Evolutionary conservation across 2,113 vertebrate genomes (phyloP).

Genomic region (Equus quagga): DNA sequence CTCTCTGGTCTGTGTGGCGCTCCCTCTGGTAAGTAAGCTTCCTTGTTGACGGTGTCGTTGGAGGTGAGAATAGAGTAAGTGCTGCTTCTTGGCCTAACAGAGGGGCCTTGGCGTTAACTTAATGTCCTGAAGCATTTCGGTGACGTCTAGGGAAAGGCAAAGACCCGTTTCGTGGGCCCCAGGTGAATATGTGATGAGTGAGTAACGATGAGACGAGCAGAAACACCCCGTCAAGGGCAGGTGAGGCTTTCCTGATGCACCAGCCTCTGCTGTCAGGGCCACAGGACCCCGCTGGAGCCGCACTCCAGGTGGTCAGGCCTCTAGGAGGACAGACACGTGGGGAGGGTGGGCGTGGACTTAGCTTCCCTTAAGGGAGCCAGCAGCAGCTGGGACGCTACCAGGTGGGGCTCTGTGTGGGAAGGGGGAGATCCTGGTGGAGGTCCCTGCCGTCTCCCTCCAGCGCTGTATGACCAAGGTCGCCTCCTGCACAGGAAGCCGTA

Average conservation of each 20-base stretch:
- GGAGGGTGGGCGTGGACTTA: neutral
- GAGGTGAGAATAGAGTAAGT: neutral
- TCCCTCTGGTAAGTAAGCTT: neutral
- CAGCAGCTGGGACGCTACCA: rapidly evolving
- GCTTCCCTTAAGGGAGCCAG: neutral
- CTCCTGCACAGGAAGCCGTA: rapidly evolving
- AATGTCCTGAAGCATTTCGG: neutral
- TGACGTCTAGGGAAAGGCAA: neutral
- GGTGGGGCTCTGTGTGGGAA: neutral
- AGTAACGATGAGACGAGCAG: rapidly evolving
- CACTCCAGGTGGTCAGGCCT: rapidly evolving
- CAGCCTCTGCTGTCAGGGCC: rapidly evolving
- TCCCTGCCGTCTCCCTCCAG: rapidly evolving
- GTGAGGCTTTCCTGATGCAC: neutral
- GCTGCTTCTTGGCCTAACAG: neutral
- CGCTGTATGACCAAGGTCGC: rapidly evolving
- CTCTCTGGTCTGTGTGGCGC: rapidly evolving
- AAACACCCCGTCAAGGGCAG: rapidly evolving
- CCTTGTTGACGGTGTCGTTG: rapidly evolving
- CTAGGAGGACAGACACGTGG: rapidly evolving
- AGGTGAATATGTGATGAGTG: neutral
- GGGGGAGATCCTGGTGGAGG: neutral
- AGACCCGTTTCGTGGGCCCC: neutral
- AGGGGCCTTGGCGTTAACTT: neutral
- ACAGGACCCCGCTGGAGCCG: neutral